These are phyloP conservation scores for Hyperoplus immaculatus DNA, from an alignment of 2,797 vertebrate genomes.

Conservation along the genomic window DNA sequence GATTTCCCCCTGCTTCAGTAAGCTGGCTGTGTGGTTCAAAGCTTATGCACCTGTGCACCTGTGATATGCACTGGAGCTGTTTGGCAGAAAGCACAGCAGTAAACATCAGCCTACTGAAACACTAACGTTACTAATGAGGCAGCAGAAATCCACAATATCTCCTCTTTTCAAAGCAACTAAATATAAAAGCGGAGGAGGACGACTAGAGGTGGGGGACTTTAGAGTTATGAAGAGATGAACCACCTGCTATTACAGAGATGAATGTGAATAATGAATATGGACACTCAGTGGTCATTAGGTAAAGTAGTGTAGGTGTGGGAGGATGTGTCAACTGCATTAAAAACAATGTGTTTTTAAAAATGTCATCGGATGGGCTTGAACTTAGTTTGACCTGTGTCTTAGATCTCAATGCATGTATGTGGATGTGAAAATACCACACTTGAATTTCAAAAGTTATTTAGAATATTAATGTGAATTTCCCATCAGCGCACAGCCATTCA, in stretches of 20 bases:
- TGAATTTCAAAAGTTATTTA: background rate
- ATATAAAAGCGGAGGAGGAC: background rate
- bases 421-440: background rate
- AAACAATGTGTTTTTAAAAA: background rate
- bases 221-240: constrained; percentile 4
- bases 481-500: background rate
- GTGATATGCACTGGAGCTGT: background rate
- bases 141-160: background rate
- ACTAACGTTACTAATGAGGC: background rate
- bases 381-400: background rate
- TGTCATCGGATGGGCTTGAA: background rate
- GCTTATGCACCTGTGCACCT: background rate
- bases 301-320: background rate
- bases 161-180: background rate
- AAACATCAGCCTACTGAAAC: background rate
- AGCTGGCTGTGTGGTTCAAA: too few relatives aligned
- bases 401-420: background rate
- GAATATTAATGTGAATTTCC: constrained; percentile 21
- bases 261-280: constrained; percentile 37
- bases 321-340: background rate
- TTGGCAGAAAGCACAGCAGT: background rate
- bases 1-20: background rate
- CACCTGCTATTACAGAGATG: constrained; percentile 16
- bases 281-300: constrained; percentile 1
- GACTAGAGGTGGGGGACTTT: background rate